phyloP scores from a whole-genome alignment of 2,888 invertebrate genomes.

The Dilophus febrilis region DNA sequence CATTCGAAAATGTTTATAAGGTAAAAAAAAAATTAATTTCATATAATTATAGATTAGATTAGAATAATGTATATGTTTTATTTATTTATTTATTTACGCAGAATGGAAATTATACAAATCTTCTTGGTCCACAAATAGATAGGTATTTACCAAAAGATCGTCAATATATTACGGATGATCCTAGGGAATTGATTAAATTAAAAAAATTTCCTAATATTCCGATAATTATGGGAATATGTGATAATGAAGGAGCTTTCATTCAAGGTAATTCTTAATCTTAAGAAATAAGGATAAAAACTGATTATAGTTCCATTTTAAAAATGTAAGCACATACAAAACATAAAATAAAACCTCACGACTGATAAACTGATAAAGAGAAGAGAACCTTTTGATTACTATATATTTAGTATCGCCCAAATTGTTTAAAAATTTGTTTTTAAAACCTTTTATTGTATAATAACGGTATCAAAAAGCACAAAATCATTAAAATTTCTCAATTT shows the following conservation, averaged over 20 bases:
- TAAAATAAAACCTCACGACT: too few species aligned
- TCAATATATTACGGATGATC: conserved; percentile 40
- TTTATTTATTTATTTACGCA: conserved; percentile 21
- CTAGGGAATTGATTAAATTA: conserved; percentile 34
- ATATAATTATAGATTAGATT: background rate
- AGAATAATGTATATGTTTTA: background rate
- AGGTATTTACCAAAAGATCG: conserved; percentile 37
- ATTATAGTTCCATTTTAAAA: background rate
- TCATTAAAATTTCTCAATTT: too few species aligned
- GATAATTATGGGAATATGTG: conserved; percentile 48
- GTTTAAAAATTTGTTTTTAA: too few species aligned
- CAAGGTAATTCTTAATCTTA: conserved; percentile 15
- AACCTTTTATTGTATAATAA: too few species aligned
- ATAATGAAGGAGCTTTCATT: conserved; percentile 44
- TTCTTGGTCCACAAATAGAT: conserved; percentile 46
- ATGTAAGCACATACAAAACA: too few species aligned
- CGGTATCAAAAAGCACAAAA: too few species aligned
- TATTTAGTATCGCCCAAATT: too few species aligned
- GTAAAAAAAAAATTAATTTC: conserved; percentile 17
- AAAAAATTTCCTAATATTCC: conserved; percentile 40
- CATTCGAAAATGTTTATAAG: conserved; percentile 36
- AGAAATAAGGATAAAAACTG: background rate
- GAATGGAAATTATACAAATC: conserved; percentile 39
- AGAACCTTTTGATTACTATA: too few species aligned
- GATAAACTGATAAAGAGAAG: too few species aligned